Conservation (phyloP, 2,113 vertebrate genomes). For the Thunnus maccoyii region DNA sequence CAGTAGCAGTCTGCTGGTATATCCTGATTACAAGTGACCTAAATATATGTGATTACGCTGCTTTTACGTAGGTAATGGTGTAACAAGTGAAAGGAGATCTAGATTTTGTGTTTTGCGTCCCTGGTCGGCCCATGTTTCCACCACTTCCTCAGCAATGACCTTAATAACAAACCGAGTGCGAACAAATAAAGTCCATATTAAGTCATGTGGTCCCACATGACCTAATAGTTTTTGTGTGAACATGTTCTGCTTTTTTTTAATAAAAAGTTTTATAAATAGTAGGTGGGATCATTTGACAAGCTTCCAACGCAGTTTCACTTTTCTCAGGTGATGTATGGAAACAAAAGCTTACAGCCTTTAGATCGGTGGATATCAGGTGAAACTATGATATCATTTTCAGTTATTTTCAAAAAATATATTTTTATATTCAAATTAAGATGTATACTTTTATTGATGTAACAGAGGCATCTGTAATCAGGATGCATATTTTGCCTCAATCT, state of each 20-base stretch:
- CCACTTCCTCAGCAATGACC: conserved; percentile 26
- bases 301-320: not conserved
- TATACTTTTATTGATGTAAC: too few relatives aligned
- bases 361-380: too few relatives aligned
- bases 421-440: too few relatives aligned
- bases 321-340: not conserved
- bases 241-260: too few relatives aligned
- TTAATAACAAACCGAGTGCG: not conserved
- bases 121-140: conserved; percentile 3
- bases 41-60: not conserved
- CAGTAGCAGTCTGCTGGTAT: not conserved
- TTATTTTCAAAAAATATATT: too few relatives aligned
- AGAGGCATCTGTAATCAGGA: too few relatives aligned
- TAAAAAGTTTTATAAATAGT: not conserved
- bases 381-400: too few relatives aligned
- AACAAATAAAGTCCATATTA: not conserved
- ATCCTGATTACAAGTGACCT: conserved; percentile 13
- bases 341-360: too few relatives aligned
- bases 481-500: too few relatives aligned
- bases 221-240: conserved; percentile 1
- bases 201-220: not conserved
- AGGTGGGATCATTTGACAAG: not conserved
- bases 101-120: conserved; percentile 14
- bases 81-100: not conserved
- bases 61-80: not conserved